These are phyloP conservation scores for Pachyseris speciosa DNA, from an alignment of 64 coral and sea anemone genomes.

Conservation along the genomic window DNA sequence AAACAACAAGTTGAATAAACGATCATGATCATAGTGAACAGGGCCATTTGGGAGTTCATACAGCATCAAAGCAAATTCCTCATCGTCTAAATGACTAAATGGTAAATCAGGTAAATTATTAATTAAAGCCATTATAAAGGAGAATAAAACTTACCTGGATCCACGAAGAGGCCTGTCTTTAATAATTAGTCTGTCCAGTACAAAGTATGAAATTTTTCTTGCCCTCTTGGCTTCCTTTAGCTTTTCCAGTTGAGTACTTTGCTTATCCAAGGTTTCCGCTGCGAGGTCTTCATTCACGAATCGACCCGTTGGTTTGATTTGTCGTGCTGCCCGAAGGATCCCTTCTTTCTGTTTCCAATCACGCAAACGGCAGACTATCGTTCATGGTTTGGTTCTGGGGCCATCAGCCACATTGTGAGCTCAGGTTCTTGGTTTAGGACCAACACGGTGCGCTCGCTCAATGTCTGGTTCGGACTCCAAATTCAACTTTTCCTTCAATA, in stretches of 20 bases:
- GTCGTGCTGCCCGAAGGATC: background rate
- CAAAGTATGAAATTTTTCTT: constrained; percentile 46
- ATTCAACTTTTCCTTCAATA: background rate
- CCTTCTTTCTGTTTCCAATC: constrained; percentile 60
- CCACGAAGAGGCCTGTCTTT: background rate
- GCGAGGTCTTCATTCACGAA: constrained; percentile 60
- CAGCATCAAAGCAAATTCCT: background rate
- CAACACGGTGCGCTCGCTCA: background rate
- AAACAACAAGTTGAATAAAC: background rate
- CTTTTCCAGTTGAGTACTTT: background rate
- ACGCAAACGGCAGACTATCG: constrained; percentile 30
- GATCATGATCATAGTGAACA: background rate
- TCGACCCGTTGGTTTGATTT: background rate
- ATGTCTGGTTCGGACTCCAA: background rate
- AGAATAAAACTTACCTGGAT: background rate
- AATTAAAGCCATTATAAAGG: background rate
- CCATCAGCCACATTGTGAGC: background rate
- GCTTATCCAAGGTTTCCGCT: background rate
- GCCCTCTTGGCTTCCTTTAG: constrained; percentile 23
- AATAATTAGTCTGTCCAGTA: constrained; percentile 11
- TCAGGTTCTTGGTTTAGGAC: background rate
- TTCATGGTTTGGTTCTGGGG: background rate
- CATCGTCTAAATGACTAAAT: background rate
- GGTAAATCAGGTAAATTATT: background rate
- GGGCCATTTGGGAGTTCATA: constrained; percentile 15